Conservation (phyloP, 2,113 vertebrate species). For the Neolamprologus fasciatus region DNA sequence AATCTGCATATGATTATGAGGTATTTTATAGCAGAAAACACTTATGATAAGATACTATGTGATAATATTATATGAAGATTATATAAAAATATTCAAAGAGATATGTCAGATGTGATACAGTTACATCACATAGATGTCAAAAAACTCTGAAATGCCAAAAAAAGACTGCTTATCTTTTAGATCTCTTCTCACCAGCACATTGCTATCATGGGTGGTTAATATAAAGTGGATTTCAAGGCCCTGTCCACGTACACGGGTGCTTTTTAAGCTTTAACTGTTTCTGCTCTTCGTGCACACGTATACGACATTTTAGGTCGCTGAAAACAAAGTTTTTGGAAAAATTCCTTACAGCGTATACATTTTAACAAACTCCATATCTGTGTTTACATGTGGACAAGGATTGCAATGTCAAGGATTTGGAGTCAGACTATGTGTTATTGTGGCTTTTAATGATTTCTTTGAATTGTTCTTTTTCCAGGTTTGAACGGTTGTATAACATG, state of each 20-base stretch:
- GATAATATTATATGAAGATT: background rate
- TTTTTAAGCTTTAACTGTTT: background rate
- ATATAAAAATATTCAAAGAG: background rate
- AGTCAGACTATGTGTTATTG: background rate
- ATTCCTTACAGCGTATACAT: background rate
- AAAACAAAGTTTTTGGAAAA: fast-evolving
- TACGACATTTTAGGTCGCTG: fast-evolving
- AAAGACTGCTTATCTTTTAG: background rate
- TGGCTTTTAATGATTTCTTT: background rate
- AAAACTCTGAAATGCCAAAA: background rate
- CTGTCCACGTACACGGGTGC: background rate
- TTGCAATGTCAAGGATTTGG: background rate
- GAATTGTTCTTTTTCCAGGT: background rate
- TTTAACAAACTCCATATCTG: background rate
- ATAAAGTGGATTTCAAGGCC: fast-evolving
- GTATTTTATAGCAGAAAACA: background rate
- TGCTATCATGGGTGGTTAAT: background rate
- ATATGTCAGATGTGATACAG: background rate
- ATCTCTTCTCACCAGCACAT: background rate
- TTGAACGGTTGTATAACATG: fast-evolving
- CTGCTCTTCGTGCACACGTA: background rate
- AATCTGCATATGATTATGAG: background rate
- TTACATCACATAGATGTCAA: background rate
- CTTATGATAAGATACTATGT: background rate
- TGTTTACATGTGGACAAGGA: background rate